These are phyloP conservation scores for Gallirallus australis DNA, from an alignment of 2,797 vertebrate genomes.

Conservation along the genomic window DNA sequence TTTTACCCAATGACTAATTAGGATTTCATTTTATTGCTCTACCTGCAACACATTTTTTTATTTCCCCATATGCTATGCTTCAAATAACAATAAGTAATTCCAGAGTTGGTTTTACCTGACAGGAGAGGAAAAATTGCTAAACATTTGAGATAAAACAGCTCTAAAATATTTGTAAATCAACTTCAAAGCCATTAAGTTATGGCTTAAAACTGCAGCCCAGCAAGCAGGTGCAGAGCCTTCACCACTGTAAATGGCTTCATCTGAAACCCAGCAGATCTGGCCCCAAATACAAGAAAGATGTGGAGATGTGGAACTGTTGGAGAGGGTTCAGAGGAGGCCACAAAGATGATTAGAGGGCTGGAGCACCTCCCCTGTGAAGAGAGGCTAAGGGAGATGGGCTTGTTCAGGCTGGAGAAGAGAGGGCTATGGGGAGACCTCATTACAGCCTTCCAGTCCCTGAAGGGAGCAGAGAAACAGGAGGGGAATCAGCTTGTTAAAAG, in stretches of 20 bases:
- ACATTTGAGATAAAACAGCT: background rate
- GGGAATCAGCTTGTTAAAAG: too few species aligned
- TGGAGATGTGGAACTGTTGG: too few species aligned
- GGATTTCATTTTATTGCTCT: background rate
- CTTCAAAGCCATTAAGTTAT: background rate
- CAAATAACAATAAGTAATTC: background rate
- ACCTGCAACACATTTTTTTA: background rate
- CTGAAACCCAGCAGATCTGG: background rate
- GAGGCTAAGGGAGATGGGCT: too few species aligned
- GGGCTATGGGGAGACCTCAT: too few species aligned
- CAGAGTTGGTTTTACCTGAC: background rate
- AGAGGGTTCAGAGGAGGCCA: too few species aligned
- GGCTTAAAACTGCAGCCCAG: background rate
- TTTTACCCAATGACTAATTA: slow-evolving; percentile 3
- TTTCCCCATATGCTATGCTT: background rate
- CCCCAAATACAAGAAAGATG: too few species aligned
- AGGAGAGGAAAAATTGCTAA: background rate
- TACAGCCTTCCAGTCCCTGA: too few species aligned
- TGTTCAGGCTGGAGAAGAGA: too few species aligned
- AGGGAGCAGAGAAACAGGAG: too few species aligned
- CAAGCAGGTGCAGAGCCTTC: background rate
- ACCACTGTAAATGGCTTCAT: background rate
- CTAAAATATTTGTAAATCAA: background rate
- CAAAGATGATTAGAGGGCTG: too few species aligned
- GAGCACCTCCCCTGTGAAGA: too few species aligned